Base-by-base conservation (phyloP, 2,113 vertebrate genomes). In the Dascyllus trimaculatus region DNA sequence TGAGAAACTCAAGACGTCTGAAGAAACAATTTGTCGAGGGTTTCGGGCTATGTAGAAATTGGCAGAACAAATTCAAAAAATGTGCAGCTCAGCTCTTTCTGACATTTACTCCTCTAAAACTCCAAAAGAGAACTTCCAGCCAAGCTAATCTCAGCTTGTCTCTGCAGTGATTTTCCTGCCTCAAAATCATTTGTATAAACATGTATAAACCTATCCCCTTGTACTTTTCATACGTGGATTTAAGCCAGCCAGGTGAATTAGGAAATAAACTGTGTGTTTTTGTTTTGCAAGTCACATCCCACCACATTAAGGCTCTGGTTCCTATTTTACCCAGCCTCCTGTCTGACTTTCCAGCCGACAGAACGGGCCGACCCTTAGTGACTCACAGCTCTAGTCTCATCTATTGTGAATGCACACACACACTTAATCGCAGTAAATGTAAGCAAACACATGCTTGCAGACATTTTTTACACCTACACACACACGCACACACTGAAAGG, bases 341-440 rank as follows among this genome's bases (percentile, higher is more conserved):
- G 87, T 90, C 91, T 88, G 88, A 78, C 58, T 83, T 80, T 79
- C 71, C 86, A 87, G 79, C 70, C 64, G 45, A 76, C 81, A 65
- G 29, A 48, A 63, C 17, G 75, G 66, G 74, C 80, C 63, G 77
- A 84, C 84, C 84, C 82, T 76, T 74, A 4, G 35, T 94, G 93
- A 95, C 78, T 94, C 90, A 94, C 74, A 49, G 71, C 87, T 89
- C 80, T 82, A 74, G 75, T 80, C 78, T 88, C 85, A 73, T 89
- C 84, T 86, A 77, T 80, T 87, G 5, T 5, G 0, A 48, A 18
- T 5, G 0, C 58, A 54, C 59, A 53, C 32, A 59, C 68, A 53
- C 40, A 32, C 38, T 57, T 0, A 65, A 14, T 17, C 19, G 17
- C 22, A 46, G 13, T 54, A 40, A 72, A 85, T 66, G 35, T 61